A percentile compares a stretch with the other conserved stretches of the same genome.
phyloP scores from a whole-genome alignment of 2,797 vertebrate genomes.

The Natrix natrix region DNA sequence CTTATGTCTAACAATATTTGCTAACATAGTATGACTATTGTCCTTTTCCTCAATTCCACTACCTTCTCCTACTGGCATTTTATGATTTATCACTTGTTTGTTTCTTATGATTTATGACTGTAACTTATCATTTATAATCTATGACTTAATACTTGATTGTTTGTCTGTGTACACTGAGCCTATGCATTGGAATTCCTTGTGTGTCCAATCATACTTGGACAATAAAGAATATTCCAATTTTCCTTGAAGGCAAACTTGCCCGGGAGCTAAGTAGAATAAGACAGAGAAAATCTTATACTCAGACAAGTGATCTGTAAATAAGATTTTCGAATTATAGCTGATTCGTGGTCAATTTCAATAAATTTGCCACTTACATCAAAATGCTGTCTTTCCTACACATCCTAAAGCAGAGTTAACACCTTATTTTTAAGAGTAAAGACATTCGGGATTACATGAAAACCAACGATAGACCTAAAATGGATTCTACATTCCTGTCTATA shows the following conservation, averaged over 20 bases:
- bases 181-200: neutral
- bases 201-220: neutral
- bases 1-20: no score
- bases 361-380: neutral
- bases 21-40: no score
- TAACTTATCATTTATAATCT: no score
- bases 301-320: neutral
- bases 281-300: neutral
- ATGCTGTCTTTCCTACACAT: neutral
- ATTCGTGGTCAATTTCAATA: neutral
- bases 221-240: neutral
- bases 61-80: no score
- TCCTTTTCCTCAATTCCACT: no score
- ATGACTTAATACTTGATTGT: neutral
- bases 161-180: neutral
- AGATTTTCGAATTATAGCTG: neutral
- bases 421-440: neutral
- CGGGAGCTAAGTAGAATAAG: neutral
- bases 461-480: neutral
- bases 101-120: no score
- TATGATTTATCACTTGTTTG: no score
- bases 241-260: neutral
- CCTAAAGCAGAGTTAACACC: neutral
- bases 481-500: neutral
- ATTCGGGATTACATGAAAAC: neutral